Evolutionary conservation across 2,888 invertebrate genomes (phyloP).

Genomic region (Phyllotreta cruciferae): DNA sequence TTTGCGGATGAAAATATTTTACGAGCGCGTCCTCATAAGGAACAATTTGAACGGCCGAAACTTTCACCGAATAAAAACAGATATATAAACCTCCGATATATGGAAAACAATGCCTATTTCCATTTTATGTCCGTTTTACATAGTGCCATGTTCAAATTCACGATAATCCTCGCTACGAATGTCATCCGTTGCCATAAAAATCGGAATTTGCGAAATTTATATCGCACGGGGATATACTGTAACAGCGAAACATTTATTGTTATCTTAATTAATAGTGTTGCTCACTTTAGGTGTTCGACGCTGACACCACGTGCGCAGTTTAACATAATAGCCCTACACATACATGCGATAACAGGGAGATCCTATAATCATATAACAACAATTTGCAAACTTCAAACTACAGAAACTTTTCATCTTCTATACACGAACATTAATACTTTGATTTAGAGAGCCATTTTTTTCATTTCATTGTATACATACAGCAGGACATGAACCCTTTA

Average conservation of each 20-base stretch:
- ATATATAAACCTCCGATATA: constrained; percentile 23
- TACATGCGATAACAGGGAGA: not conserved
- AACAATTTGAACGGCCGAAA: constrained; percentile 12
- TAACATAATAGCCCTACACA: constrained; percentile 31
- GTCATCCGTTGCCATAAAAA: constrained; percentile 35
- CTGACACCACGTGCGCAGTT: constrained; percentile 28
- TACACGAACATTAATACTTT: no score
- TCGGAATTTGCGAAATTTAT: constrained; percentile 38
- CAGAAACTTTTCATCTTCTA: not conserved
- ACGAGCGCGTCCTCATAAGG: constrained; percentile 13
- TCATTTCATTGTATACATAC: no score
- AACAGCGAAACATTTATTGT: constrained; percentile 37
- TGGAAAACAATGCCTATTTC: constrained; percentile 26
- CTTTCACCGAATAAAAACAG: constrained; percentile 16
- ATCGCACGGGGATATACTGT: constrained; percentile 28
- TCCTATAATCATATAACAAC: no score
- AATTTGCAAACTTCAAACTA: not conserved
- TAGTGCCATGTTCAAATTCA: constrained; percentile 28
- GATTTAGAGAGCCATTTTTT: no score
- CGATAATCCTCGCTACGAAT: constrained; percentile 33
- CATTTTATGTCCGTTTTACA: constrained; percentile 29
- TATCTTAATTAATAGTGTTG: constrained; percentile 39
- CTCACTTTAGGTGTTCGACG: constrained; percentile 38
- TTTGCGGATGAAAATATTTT: constrained; percentile 6
- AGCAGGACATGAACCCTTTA: no score